Evolutionary conservation across 2,113 vertebrate species (phyloP).

Genomic region (Paradoxurus hermaphroditus): DNA sequence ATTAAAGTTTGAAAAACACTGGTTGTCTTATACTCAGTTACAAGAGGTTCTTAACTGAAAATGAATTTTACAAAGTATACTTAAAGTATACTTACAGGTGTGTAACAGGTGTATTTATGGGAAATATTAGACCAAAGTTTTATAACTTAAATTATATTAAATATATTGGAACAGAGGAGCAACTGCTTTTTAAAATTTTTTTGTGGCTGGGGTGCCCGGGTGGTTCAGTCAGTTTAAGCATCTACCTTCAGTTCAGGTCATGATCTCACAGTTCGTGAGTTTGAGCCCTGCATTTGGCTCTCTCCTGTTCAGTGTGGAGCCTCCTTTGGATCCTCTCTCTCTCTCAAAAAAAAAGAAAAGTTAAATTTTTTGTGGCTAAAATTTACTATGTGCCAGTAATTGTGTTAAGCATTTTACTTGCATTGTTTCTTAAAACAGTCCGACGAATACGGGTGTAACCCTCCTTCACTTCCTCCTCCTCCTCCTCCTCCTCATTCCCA

Average conservation of each 20-base stretch:
- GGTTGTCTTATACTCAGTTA: neutral
- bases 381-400: neutral
- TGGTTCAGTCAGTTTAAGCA: no score
- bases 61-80: neutral
- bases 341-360: no score
- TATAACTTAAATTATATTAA: slow-evolving; percentile 24
- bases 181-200: neutral
- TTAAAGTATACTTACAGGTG: neutral
- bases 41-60: neutral
- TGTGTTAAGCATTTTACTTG: neutral
- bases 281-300: no score
- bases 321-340: no score
- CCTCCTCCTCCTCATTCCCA: neutral
- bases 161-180: neutral
- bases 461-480: neutral
- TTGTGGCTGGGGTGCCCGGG: no score
- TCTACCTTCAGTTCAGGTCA: no score
- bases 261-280: no score
- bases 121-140: neutral
- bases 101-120: neutral
- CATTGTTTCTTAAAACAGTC: slow-evolving; percentile 6
- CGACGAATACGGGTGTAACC: neutral
- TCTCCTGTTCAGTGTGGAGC: no score
- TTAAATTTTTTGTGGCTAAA: neutral
- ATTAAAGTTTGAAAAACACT: neutral